Evolutionary conservation across 1,140 invertebrate genomes (phyloP), one percentile per base, ranked within the genome.

Genomic region (Ostrea denselamellosa): DNA sequence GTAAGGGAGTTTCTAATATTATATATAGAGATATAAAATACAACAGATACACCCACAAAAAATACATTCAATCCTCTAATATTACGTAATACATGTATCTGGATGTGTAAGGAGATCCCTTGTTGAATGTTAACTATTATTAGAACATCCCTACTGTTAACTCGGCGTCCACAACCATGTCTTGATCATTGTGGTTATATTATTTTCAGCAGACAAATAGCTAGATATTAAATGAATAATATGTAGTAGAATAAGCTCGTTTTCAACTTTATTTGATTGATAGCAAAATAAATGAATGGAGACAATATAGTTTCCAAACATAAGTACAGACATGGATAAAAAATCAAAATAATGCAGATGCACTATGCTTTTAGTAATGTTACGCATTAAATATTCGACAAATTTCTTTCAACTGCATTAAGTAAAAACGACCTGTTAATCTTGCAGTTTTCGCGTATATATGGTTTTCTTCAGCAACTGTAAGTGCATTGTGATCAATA

Each of bases 71-170:
- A 44, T 44, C 5, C 1, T 44, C 34, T 44, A 44, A 44, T 44
- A 44, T 44, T 5, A 44, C 34, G 34, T 44, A 44, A 44, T 44
- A 44, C 1, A 1, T 44, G 5, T 28, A 22, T 77, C 68, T 28
- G 9, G 9, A 77, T 28, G 3, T n/a, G n/a, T n/a, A 8, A 3
- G 9, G 28, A 77, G 68, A 19, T 77, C 68, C 68, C 68, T 34
- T 17, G 25, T 25, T 28, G 25, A 77, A 77, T 28, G n/a, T 28
- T 77, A 77, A 77, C 68, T 77, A 28, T 34, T 77, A 77, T 77
- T 25, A 9, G 68, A 77, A 14, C 10, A 77, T 34, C 68, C 28
- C 68, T 4, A 8, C 28, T 22, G 68, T 25, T 77, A 28, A 10
- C 68, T 77, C 28, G 10, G 25, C 28, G 25, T 12, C 28, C 25